phyloP scores from a whole-genome alignment of 2,888 invertebrate genomes.

The Cryptophagus acutangulus region DNA sequence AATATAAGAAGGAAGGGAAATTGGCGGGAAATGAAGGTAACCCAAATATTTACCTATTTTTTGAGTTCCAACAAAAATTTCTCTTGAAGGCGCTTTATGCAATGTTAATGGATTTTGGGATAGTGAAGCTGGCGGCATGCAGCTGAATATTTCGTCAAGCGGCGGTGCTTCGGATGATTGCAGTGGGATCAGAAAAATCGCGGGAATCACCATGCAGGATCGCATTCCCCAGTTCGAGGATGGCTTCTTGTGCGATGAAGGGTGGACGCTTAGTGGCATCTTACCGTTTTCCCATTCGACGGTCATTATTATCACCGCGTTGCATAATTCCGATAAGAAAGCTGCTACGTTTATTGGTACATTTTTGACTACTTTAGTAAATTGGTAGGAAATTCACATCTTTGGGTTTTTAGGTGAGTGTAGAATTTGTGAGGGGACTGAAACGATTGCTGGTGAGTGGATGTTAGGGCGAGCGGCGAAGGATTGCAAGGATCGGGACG shows the following conservation, averaged over 20 bases:
- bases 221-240: conserved; percentile 22
- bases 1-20: conserved; percentile 18
- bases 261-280: conserved; percentile 34
- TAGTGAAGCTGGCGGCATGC: conserved; percentile 34
- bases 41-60: neutral
- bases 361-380: conserved; percentile 7
- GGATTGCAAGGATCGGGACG: conserved; percentile 40
- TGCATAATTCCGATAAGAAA: conserved; percentile 29
- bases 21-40: conserved; percentile 18
- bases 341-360: conserved; percentile 39
- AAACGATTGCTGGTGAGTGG: conserved; percentile 42
- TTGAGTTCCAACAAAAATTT: neutral
- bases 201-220: conserved; percentile 12
- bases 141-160: conserved; percentile 19
- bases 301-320: conserved; percentile 33
- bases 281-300: conserved; percentile 36
- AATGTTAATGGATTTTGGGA: conserved; percentile 36
- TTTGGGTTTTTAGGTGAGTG: conserved; percentile 43
- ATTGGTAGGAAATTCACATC: too few species aligned
- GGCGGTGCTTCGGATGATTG: neutral
- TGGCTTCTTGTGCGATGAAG: conserved; percentile 34
- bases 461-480: conserved; percentile 34
- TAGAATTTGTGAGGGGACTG: conserved; percentile 37
- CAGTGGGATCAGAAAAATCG: neutral
- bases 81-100: conserved; percentile 28